phyloP scores from a whole-genome alignment of 2,797 vertebrate species.

The Cynodonichthys magdalenae region DNA sequence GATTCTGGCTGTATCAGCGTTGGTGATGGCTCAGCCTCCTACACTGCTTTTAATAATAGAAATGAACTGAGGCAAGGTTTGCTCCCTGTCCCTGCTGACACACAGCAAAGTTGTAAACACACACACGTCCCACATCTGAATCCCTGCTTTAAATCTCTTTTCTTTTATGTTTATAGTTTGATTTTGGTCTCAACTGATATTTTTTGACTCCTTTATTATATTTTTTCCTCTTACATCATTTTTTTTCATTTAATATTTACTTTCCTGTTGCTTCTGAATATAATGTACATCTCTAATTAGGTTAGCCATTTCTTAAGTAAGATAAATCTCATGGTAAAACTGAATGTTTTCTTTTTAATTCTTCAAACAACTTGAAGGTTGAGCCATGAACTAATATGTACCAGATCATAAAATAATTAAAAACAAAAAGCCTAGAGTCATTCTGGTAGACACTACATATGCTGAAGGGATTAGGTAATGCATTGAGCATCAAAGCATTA shows the following conservation, averaged over 20 bases:
- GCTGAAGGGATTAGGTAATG: constrained; percentile 25
- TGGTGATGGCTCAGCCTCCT: constrained; percentile 65
- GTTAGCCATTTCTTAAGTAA: constrained; percentile 38
- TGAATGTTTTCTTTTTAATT: constrained; percentile 29
- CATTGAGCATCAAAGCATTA: constrained; percentile 1
- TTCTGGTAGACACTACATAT: constrained; percentile 10
- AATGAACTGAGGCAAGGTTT: constrained; percentile 64
- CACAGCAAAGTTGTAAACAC: constrained; percentile 52
- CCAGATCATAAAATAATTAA: constrained; percentile 13
- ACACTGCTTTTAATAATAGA: constrained; percentile 79
- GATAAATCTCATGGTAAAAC: constrained; percentile 31
- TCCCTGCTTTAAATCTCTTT: constrained; percentile 17
- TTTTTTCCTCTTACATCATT: constrained; percentile 5
- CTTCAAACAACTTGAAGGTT: constrained; percentile 4
- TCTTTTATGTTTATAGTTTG: constrained; percentile 1
- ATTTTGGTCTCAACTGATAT: neutral
- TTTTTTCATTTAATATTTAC: constrained; percentile 25
- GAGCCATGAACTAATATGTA: constrained; percentile 15
- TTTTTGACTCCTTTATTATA: neutral
- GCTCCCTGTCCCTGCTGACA: constrained; percentile 57
- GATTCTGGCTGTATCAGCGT: constrained; percentile 48
- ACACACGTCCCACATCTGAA: constrained; percentile 34
- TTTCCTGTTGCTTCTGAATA: constrained; percentile 21
- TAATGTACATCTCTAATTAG: constrained; percentile 44
- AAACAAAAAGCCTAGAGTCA: constrained; percentile 21